A percentile compares a stretch with the other conserved stretches of the same genome.
Conservation (phyloP, 2,113 vertebrate species). For the Dromiciops gliroides region DNA sequence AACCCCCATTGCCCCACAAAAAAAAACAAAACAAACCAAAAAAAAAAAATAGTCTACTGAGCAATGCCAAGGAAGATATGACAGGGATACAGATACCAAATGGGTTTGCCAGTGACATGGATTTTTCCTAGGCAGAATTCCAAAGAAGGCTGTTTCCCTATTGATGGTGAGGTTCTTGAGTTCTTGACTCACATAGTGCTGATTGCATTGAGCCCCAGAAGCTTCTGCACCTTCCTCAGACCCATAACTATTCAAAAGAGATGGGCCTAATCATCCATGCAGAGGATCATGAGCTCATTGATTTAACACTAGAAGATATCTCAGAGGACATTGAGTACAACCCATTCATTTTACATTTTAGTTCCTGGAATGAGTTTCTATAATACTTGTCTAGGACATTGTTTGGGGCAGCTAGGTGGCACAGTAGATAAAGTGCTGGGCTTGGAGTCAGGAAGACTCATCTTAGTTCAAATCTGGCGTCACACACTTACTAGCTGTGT, state of each 20-base stretch:
- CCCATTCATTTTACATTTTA: neutral
- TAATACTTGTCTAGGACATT: neutral
- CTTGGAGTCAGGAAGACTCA: neutral
- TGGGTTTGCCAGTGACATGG: neutral
- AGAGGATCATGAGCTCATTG: neutral
- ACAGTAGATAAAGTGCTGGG: neutral
- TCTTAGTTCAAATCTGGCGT: neutral
- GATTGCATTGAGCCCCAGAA: neutral
- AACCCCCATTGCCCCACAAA: too few species aligned
- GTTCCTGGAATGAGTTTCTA: neutral
- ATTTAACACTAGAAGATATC: neutral
- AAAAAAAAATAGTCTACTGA: neutral
- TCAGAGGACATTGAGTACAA: neutral
- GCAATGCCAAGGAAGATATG: neutral
- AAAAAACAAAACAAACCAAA: too few species aligned
- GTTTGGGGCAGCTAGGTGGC: neutral
- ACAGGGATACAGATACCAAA: neutral
- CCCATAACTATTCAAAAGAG: neutral
- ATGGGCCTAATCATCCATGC: neutral
- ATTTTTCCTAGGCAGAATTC: neutral
- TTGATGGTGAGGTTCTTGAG: neutral
- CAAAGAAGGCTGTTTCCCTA: neutral
- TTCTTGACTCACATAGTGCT: too few species aligned
- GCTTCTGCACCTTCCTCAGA: neutral
- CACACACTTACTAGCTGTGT: neutral